Evolutionary conservation across 2,797 vertebrate genomes (phyloP).

Genomic region (Ibycter americanus): DNA sequence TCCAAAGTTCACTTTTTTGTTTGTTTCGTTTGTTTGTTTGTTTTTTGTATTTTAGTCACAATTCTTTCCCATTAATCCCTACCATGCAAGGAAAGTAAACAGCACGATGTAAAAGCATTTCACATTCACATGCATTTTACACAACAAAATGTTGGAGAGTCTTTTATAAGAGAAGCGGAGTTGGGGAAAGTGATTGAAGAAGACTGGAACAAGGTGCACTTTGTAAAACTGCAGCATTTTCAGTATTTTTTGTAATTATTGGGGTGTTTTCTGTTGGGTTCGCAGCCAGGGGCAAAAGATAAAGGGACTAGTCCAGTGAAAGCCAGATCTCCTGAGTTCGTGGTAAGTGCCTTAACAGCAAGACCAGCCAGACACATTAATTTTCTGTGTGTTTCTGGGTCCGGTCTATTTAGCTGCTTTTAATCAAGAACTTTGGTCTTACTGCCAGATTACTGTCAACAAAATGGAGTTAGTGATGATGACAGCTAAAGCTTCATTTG

Average conservation of each 20-base stretch:
- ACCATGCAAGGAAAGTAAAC: not conserved
- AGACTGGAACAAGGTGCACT: not conserved
- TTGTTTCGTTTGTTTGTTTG: not conserved
- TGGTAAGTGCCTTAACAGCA: not conserved
- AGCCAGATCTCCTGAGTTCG: not conserved
- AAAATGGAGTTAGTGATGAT: not conserved
- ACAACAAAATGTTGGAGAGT: not conserved
- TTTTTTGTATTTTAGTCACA: not conserved
- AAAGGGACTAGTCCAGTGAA: not conserved
- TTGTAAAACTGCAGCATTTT: not conserved
- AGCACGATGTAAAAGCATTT: not conserved
- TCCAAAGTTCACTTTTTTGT: not conserved
- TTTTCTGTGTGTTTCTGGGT: not conserved
- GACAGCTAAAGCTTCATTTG: not conserved
- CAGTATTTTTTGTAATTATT: not conserved
- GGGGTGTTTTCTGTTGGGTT: not conserved
- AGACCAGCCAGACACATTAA: not conserved
- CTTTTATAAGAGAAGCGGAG: not conserved
- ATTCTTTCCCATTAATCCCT: not conserved
- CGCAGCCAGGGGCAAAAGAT: not conserved
- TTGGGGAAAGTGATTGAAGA: not conserved
- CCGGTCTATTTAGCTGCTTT: not conserved
- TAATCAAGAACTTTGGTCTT: not conserved
- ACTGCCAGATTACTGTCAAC: not conserved
- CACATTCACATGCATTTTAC: not conserved